phyloP scores from a whole-genome alignment of 2,113 vertebrate genomes.

The Pungitius pungitius region DNA sequence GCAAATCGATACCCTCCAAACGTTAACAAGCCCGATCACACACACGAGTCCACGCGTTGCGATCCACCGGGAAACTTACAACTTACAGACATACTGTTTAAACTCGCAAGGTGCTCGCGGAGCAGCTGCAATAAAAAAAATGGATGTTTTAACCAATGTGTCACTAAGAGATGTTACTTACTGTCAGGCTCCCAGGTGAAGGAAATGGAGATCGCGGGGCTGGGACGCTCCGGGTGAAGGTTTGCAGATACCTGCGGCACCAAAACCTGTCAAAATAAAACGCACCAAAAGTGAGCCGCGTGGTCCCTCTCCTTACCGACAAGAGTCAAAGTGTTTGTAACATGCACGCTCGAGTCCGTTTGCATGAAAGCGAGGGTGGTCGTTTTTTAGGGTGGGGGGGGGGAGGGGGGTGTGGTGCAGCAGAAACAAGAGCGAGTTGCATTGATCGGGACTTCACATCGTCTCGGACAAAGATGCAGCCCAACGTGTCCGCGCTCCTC shows the following conservation, averaged over 20 bases:
- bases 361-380: constrained; percentile 77
- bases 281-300: constrained; percentile 57
- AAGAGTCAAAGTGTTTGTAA: constrained; percentile 76
- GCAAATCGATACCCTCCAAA: not conserved
- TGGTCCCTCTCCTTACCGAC: constrained; percentile 70
- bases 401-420: constrained; percentile 77
- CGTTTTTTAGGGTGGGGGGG: constrained; percentile 66
- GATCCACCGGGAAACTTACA: not conserved
- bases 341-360: constrained; percentile 54
- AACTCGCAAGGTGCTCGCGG: not conserved
- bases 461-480: constrained; percentile 79
- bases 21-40: not conserved
- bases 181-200: constrained; percentile 24
- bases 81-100: no score
- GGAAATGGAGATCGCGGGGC: not conserved
- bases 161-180: constrained; percentile 40
- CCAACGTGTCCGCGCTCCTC: constrained; percentile 67
- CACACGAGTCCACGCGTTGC: not conserved
- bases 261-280: constrained; percentile 32
- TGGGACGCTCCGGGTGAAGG: not conserved
- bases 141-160: no score
- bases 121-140: not conserved
- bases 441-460: constrained; percentile 75
- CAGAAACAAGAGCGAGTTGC: constrained; percentile 70
- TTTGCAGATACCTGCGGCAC: not conserved